A percentile compares a stretch with the other conserved stretches of the same genome.
These are phyloP conservation scores for Chrysodeixis includens DNA, from an alignment of 2,888 invertebrate genomes.

Conservation along the genomic window DNA sequence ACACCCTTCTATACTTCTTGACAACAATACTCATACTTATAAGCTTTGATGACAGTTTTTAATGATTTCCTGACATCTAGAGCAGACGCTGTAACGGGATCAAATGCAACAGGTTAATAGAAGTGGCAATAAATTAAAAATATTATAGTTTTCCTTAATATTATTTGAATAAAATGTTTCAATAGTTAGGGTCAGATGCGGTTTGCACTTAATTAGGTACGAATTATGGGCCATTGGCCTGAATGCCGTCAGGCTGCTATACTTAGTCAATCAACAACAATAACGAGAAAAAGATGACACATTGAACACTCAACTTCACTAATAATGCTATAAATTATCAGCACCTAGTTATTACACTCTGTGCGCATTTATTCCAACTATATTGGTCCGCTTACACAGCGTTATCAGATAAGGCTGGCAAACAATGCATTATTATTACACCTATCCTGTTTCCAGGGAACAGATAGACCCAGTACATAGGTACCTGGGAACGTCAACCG, in stretches of 20 bases:
- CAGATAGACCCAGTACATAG: not conserved
- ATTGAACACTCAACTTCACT: not conserved
- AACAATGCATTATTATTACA: conserved; percentile 36
- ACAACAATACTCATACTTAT: too few relatives aligned
- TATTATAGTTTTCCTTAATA: too few relatives aligned
- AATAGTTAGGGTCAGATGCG: too few relatives aligned
- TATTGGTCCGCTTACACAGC: conserved; percentile 18
- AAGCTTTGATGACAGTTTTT: too few relatives aligned
- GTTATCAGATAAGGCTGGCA: conserved; percentile 34
- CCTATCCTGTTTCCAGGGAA: conserved; percentile 23
- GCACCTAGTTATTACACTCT: conserved; percentile 10
- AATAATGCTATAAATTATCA: not conserved
- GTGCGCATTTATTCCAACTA: conserved; percentile 22
- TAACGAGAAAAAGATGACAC: not conserved
- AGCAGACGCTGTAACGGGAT: too few relatives aligned
- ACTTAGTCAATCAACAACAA: not conserved
- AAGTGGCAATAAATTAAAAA: too few relatives aligned
- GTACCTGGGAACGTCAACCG: conserved; percentile 10
- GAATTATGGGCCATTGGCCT: too few relatives aligned
- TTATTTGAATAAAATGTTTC: too few relatives aligned
- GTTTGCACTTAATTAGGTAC: not conserved
- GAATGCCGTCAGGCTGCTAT: too few relatives aligned
- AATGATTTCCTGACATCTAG: too few relatives aligned
- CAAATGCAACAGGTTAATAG: too few relatives aligned
- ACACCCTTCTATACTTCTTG: too few relatives aligned